Conservation (phyloP, 2,113 vertebrate genomes). For the Dipodomys ordii region DNA sequence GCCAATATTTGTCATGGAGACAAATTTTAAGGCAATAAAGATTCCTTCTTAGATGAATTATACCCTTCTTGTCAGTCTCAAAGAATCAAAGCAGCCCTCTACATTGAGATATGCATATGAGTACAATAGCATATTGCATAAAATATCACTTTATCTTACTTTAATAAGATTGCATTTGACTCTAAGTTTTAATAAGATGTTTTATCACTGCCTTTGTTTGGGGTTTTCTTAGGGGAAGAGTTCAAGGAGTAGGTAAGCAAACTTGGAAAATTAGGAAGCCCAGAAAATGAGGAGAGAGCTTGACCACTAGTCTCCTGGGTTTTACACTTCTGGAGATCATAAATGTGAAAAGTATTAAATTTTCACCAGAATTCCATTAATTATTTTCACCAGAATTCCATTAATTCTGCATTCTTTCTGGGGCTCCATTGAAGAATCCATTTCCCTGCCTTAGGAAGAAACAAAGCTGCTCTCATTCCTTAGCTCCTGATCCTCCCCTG, state of each 20-base stretch:
- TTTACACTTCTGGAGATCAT: neutral
- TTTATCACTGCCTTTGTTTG: neutral
- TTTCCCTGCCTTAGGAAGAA: neutral
- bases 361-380: neutral
- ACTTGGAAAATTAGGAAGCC: neutral
- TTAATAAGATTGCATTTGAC: neutral
- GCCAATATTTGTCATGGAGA: neutral
- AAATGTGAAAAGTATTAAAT: neutral
- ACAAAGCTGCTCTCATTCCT: neutral
- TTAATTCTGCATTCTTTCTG: neutral
- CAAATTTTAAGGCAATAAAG: neutral
- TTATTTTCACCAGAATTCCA: neutral
- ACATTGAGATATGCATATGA: neutral
- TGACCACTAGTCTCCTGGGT: neutral
- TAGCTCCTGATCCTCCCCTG: neutral
- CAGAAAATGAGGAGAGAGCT: neutral
- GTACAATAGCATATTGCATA: neutral
- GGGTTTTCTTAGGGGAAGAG: neutral
- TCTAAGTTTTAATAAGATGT: neutral
- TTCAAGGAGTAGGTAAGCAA: neutral
- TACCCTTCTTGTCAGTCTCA: neutral
- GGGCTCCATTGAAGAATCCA: neutral
- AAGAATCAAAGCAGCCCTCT: neutral
- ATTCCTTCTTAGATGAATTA: neutral
- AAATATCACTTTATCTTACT: constrained; percentile 6